Evolutionary conservation across 53 echinoderm and acorn worm species (phyloP).

Genomic region (Apostichopus leukothele): DNA sequence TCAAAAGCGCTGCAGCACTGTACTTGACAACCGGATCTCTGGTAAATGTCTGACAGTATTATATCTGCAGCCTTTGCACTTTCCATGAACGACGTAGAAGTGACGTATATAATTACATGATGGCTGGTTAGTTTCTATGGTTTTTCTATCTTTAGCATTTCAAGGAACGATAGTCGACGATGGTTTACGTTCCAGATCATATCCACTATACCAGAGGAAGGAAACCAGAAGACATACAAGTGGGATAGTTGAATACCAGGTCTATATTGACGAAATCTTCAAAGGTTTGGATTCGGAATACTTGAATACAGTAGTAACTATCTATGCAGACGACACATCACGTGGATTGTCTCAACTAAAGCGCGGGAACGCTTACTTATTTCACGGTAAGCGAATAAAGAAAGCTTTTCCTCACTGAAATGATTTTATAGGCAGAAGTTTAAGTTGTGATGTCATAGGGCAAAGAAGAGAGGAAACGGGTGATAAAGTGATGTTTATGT

Average conservation of each 20-base stretch:
- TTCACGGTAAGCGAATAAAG: background rate
- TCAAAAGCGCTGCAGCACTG: too few species aligned
- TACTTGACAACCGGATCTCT: too few species aligned
- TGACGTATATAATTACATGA: too few species aligned
- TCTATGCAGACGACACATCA: background rate
- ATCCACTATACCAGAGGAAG: background rate
- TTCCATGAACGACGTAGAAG: too few species aligned
- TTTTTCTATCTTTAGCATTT: background rate
- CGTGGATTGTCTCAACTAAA: background rate
- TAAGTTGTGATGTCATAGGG: too few species aligned
- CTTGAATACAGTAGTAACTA: background rate
- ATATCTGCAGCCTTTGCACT: too few species aligned
- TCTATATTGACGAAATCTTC: background rate
- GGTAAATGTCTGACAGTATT: too few species aligned
- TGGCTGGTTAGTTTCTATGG: too few species aligned
- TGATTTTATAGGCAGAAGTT: too few species aligned
- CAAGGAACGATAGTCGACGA: background rate
- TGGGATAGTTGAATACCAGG: background rate
- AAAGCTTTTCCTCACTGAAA: too few species aligned
- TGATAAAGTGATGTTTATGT: too few species aligned
- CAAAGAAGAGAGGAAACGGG: too few species aligned
- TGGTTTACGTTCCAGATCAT: background rate
- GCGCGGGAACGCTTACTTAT: background rate
- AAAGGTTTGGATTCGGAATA: background rate
- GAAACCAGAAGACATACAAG: background rate